A percentile compares a stretch with the other conserved stretches of the same genome.
phyloP scores from a whole-genome alignment of 2,113 vertebrate genomes.

The Cyprinodon brontotheroides region DNA sequence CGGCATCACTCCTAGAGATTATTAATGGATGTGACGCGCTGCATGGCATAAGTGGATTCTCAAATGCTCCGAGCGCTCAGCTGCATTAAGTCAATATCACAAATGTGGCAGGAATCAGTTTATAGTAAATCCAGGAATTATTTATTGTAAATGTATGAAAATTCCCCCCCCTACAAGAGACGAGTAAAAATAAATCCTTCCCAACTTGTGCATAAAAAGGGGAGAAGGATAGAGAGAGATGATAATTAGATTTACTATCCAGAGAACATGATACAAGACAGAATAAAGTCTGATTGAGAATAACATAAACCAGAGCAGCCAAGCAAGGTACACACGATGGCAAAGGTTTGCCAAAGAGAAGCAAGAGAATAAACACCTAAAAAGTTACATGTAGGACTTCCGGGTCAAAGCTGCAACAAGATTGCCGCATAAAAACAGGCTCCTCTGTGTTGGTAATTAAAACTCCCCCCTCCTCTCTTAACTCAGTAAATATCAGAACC shows the following conservation, averaged over 20 bases:
- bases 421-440: neutral
- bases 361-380: neutral
- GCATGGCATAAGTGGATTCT: constrained; percentile 55
- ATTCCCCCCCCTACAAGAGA: constrained; percentile 52
- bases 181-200: constrained; percentile 58
- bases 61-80: constrained; percentile 55
- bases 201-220: constrained; percentile 26
- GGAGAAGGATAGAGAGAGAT: neutral
- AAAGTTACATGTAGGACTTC: constrained; percentile 15
- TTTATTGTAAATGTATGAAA: constrained; percentile 77
- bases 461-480: too few species aligned
- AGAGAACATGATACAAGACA: constrained; percentile 25
- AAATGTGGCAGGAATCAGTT: constrained; percentile 64
- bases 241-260: constrained; percentile 24
- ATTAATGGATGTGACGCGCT: constrained; percentile 44
- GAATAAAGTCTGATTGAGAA: constrained; percentile 22
- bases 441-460: too few species aligned
- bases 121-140: constrained; percentile 74
- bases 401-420: neutral
- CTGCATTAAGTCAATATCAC: constrained; percentile 76
- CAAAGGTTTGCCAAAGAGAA: constrained; percentile 38
- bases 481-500: too few species aligned
- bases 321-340: constrained; percentile 3
- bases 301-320: constrained; percentile 4
- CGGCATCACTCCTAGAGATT: constrained; percentile 33